Percentiles rank a stretch among this genome's conserved stretches.
phyloP scores from a whole-genome alignment of 2,113 vertebrate genomes.

The Sceloporus tristichus region DNA sequence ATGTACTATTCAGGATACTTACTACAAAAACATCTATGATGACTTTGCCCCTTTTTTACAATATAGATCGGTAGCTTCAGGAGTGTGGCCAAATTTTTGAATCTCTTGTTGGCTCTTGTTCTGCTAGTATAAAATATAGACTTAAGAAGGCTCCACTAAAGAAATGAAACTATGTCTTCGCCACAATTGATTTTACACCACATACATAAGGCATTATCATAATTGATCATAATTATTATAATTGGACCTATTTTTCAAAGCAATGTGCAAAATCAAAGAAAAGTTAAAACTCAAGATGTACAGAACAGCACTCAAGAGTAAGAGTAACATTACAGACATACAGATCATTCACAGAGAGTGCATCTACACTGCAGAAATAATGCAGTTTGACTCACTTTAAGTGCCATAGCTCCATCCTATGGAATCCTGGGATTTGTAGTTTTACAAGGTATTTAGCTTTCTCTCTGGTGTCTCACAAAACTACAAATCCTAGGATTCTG shows the following conservation, averaged over 20 bases:
- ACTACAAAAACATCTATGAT: not conserved
- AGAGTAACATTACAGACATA: not conserved
- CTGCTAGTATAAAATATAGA: not conserved
- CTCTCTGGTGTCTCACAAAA: too few species aligned
- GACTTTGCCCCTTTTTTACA: not conserved
- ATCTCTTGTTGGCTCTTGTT: not conserved
- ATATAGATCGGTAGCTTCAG: not conserved
- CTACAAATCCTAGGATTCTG: too few species aligned
- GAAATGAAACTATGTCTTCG: not conserved
- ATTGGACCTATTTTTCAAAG: too few species aligned
- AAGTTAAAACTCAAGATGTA: too few species aligned
- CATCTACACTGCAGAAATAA: too few species aligned
- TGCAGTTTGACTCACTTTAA: too few species aligned
- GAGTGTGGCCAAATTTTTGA: not conserved
- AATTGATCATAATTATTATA: too few species aligned
- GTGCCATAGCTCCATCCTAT: too few species aligned
- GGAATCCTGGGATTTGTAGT: too few species aligned
- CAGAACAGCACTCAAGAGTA: too few species aligned
- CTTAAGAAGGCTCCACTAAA: accelerated
- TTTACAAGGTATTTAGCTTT: too few species aligned
- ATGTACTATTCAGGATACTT: not conserved
- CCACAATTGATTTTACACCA: not conserved
- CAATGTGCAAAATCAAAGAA: too few species aligned
- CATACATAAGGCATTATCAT: not conserved
- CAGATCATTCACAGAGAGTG: not conserved